Conservation (phyloP, 2,888 invertebrate genomes). For the Quadriops clusia region DNA sequence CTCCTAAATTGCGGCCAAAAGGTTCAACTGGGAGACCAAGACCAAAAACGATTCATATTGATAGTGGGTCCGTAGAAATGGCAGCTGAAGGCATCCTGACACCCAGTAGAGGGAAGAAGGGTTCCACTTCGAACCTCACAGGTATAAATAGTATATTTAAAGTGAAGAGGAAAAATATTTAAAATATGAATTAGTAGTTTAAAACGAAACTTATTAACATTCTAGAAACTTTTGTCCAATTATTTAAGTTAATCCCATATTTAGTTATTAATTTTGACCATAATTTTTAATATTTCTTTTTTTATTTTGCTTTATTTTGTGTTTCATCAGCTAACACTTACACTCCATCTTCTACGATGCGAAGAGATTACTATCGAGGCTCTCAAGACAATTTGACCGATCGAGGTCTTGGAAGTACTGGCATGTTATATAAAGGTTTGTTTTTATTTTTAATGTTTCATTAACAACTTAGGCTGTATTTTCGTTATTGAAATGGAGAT, state of each 20-base stretch:
- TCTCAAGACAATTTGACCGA: slow-evolving; percentile 81
- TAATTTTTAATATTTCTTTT: slow-evolving; percentile 21
- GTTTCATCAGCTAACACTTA: slow-evolving; percentile 31
- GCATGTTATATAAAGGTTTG: slow-evolving; percentile 61
- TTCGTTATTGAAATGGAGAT: no score
- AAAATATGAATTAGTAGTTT: no score
- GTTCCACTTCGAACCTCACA: slow-evolving; percentile 70
- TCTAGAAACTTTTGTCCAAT: slow-evolving; percentile 9
- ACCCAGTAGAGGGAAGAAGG: slow-evolving; percentile 63
- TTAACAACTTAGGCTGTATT: no score
- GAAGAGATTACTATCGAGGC: slow-evolving; percentile 84
- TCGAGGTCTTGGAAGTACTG: slow-evolving; percentile 49
- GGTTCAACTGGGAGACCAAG: slow-evolving; percentile 55
- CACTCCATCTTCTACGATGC: slow-evolving; percentile 57
- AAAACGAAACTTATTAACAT: no score
- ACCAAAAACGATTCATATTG: slow-evolving; percentile 85
- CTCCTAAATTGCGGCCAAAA: slow-evolving; percentile 53
- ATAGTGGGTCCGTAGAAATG: slow-evolving; percentile 64
- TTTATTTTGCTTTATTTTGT: slow-evolving; percentile 16
- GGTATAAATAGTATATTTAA: no score
- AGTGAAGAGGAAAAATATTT: no score
- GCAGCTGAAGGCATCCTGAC: slow-evolving; percentile 66
- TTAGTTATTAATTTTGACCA: slow-evolving; percentile 18
- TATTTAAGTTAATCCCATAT: slow-evolving; percentile 13
- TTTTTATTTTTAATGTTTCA: slow-evolving; percentile 24